phyloP scores from a whole-genome alignment of 2,113 vertebrate species.

The Balaeniceps rex region DNA sequence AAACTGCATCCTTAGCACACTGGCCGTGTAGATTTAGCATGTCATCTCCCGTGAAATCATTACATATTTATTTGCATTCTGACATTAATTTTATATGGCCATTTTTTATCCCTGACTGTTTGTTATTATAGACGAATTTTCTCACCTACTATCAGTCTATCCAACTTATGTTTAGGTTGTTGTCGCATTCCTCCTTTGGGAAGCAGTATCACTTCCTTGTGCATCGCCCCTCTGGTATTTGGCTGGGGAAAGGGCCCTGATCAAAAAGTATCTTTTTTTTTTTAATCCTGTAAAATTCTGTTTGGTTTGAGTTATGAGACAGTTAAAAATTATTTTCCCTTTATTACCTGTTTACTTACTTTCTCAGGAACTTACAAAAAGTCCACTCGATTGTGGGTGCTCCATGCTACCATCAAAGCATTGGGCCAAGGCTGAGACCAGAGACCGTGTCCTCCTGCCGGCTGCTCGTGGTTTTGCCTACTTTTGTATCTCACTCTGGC shows the following conservation, averaged over 20 bases:
- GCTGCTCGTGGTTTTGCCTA: neutral
- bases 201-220: neutral
- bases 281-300: neutral
- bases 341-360: neutral
- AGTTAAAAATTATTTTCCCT: neutral
- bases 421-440: neutral
- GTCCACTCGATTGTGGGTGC: neutral
- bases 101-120: neutral
- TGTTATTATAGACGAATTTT: neutral
- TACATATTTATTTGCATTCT: neutral
- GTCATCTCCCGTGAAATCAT: neutral
- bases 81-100: neutral
- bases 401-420: accelerated
- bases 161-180: neutral
- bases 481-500: neutral
- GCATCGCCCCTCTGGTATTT: neutral
- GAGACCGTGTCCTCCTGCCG: neutral
- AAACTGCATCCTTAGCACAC: neutral
- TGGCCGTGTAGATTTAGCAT: neutral
- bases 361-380: neutral
- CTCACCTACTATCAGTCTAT: neutral
- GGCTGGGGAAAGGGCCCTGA: neutral
- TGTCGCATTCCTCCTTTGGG: neutral
- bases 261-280: neutral
- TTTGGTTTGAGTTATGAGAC: neutral